A percentile compares a stretch with the other conserved stretches of the same genome.
Conservation (phyloP, 2,888 invertebrate genomes). For the Auanema freiburgensis region DNA sequence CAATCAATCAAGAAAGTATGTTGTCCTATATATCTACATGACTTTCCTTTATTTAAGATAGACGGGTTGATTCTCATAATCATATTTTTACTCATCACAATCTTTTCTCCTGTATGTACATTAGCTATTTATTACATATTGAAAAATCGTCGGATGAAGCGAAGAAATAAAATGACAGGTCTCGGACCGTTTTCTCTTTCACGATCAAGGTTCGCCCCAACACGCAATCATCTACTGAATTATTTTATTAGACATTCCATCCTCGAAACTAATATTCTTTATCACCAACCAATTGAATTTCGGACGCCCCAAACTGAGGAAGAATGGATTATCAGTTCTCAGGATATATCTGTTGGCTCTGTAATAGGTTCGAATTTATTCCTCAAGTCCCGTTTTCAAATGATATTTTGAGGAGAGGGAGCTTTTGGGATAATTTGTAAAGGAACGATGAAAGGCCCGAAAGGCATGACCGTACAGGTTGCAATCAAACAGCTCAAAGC, state of each 20-base stretch:
- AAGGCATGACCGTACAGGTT: slow-evolving; percentile 70
- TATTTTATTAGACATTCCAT: slow-evolving; percentile 49
- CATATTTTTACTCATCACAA: slow-evolving; percentile 22
- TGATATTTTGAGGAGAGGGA: slow-evolving; percentile 73
- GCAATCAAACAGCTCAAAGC: slow-evolving; percentile 79
- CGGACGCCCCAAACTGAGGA: slow-evolving; percentile 28
- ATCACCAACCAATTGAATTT: slow-evolving; percentile 33
- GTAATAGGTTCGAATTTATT: slow-evolving; percentile 32
- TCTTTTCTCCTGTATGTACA: slow-evolving; percentile 25
- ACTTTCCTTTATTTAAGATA: not conserved
- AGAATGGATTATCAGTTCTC: slow-evolving; percentile 42
- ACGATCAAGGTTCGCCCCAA: not conserved
- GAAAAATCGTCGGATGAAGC: not conserved
- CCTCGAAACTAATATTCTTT: slow-evolving; percentile 55
- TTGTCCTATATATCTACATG: not conserved
- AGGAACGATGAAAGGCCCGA: slow-evolving; percentile 71
- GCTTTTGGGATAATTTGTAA: slow-evolving; percentile 78
- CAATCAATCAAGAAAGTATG: slow-evolving; percentile 1
- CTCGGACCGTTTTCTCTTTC: slow-evolving; percentile 23
- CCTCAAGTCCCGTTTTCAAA: not conserved
- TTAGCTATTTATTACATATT: not conserved
- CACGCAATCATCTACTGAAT: too few relatives aligned
- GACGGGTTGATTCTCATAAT: slow-evolving; percentile 13
- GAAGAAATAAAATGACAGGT: slow-evolving; percentile 4
- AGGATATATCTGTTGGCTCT: slow-evolving; percentile 47